phyloP scores from a whole-genome alignment of 1,140 invertebrate species.

The Aphelenchoides fujianensis region DNA sequence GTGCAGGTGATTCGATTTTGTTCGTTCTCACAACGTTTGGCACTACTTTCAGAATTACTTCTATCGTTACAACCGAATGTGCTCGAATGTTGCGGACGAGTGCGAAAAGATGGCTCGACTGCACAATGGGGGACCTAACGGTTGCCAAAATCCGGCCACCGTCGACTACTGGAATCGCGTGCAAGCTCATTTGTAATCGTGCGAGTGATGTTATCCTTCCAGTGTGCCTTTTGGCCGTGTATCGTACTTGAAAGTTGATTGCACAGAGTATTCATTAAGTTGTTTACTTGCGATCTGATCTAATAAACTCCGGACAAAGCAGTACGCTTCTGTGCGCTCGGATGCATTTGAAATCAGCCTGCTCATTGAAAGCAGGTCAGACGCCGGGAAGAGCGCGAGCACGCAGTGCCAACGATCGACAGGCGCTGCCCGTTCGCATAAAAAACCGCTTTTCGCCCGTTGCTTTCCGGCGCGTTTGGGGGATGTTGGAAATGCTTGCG shows the following conservation, averaged over 20 bases:
- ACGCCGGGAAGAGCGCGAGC: too few relatives aligned
- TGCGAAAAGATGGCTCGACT: conserved; percentile 60
- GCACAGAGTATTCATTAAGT: not conserved
- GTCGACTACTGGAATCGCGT: conserved; percentile 54
- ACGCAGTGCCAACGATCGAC: too few relatives aligned
- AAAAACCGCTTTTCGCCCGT: too few relatives aligned
- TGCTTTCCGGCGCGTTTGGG: too few relatives aligned
- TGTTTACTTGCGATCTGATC: not conserved
- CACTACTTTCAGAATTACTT: not conserved
- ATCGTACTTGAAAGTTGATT: not conserved
- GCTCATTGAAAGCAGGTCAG: too few relatives aligned
- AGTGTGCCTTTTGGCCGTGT: too few relatives aligned
- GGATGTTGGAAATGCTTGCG: too few relatives aligned
- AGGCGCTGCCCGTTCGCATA: too few relatives aligned
- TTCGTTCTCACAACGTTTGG: not conserved
- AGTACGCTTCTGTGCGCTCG: not conserved
- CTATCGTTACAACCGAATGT: not conserved
- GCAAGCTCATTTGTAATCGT: conserved; percentile 17
- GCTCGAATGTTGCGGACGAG: not conserved
- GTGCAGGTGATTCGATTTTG: conserved; percentile 37
- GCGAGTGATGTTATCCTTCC: too few relatives aligned
- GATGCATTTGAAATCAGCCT: not conserved
- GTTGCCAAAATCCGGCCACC: conserved; percentile 52
- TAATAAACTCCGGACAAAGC: not conserved
- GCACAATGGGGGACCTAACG: conserved; percentile 62